A percentile compares a stretch with the other conserved stretches of the same genome.
These are phyloP conservation scores for Chymomyza costata DNA, from an alignment of 1,140 invertebrate species.

Conservation along the genomic window DNA sequence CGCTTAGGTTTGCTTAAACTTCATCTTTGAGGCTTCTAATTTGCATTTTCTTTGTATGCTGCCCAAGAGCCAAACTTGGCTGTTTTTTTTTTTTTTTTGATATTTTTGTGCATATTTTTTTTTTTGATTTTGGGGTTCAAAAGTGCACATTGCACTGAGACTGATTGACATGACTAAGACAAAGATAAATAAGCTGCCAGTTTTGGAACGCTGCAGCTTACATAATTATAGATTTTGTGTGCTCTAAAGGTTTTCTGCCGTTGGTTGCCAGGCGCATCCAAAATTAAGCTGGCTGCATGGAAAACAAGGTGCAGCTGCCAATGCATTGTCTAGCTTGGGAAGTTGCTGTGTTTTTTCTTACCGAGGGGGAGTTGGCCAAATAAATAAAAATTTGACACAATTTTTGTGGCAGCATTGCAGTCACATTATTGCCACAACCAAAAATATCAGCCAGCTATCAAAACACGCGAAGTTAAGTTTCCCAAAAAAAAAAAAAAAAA, in stretches of 20 bases:
- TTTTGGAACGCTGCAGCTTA: slow-evolving; percentile 65
- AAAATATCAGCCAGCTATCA: slow-evolving; percentile 52
- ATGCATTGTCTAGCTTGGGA: slow-evolving; percentile 26
- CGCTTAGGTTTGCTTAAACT: too few relatives aligned
- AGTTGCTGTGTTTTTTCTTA: too few relatives aligned
- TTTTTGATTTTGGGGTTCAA: slow-evolving; percentile 38
- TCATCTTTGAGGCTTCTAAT: too few relatives aligned
- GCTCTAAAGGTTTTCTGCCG: slow-evolving; percentile 22
- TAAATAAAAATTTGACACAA: slow-evolving; percentile 42
- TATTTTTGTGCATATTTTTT: too few relatives aligned
- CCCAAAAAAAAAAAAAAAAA: slow-evolving; percentile 6
- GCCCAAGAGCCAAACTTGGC: too few relatives aligned
- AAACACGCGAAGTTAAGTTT: slow-evolving; percentile 40
- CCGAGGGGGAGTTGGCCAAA: slow-evolving; percentile 20
- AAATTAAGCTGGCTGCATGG: slow-evolving; percentile 28
- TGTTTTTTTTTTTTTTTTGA: too few relatives aligned
- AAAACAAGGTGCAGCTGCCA: slow-evolving; percentile 55
- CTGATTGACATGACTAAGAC: slow-evolving; percentile 66
- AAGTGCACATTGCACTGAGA: slow-evolving; percentile 61
- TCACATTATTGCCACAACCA: slow-evolving; percentile 23
- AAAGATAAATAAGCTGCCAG: slow-evolving; percentile 69
- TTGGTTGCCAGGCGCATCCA: slow-evolving; percentile 54
- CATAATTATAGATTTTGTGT: slow-evolving; percentile 48
- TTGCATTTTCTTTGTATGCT: too few relatives aligned
- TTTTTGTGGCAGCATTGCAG: slow-evolving; percentile 22